phyloP scores from a whole-genome alignment of 1,140 invertebrate species.

The Zaprionus ghesquierei region DNA sequence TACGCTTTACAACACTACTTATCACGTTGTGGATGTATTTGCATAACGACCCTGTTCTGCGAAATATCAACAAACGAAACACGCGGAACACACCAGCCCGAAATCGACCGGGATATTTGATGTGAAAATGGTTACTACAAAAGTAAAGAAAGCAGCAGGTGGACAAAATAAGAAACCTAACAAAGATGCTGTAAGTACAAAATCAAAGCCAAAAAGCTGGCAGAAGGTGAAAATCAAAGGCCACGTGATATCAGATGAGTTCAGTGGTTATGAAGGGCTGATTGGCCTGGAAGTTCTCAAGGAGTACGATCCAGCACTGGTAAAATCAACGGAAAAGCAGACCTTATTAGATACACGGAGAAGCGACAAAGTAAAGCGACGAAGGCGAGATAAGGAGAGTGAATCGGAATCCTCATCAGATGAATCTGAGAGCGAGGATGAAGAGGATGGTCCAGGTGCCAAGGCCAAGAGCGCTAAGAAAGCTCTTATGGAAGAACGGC shows the following conservation, averaged over 20 bases:
- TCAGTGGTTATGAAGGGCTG: constrained; percentile 70
- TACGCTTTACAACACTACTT: constrained; percentile 23
- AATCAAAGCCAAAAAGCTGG: constrained; percentile 53
- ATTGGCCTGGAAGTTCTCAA: constrained; percentile 80
- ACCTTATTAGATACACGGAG: neutral
- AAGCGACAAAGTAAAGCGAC: neutral
- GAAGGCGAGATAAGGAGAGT: constrained; percentile 17
- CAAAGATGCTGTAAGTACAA: neutral
- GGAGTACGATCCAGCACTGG: constrained; percentile 64
- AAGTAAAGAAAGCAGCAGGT: constrained; percentile 15
- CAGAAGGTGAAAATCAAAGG: constrained; percentile 80
- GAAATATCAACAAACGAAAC: constrained; percentile 49
- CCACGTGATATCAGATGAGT: constrained; percentile 75
- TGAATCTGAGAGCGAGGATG: constrained; percentile 44
- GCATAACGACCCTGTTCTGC: constrained; percentile 24
- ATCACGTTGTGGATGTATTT: neutral
- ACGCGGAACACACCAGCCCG: constrained; percentile 44
- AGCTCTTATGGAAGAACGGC: constrained; percentile 51
- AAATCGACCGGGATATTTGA: neutral
- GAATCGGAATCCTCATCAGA: constrained; percentile 28
- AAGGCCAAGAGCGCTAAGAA: constrained; percentile 41
- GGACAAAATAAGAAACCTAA: constrained; percentile 19
- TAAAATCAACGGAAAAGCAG: constrained; percentile 51
- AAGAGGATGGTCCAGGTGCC: neutral
- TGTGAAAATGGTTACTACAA: constrained; percentile 19